Percentiles rank a stretch among this genome's conserved stretches.
These are phyloP conservation scores for Gryllus longicercus DNA, from an alignment of 2,888 invertebrate species.

Conservation along the genomic window DNA sequence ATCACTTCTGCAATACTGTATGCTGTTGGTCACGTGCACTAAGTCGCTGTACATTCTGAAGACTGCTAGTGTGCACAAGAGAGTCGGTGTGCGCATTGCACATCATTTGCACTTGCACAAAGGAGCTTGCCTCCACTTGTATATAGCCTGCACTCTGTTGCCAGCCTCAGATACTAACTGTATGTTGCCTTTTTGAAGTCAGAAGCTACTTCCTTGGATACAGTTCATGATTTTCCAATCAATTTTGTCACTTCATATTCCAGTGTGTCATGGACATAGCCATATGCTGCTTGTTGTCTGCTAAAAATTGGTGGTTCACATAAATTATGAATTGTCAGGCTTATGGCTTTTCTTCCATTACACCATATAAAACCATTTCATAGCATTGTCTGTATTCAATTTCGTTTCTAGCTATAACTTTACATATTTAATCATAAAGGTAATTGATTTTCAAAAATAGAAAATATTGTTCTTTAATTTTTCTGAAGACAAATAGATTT, in stretches of 20 bases:
- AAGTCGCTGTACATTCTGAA: constrained; percentile 5
- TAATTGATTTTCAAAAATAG: no score
- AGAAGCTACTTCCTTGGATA: not conserved
- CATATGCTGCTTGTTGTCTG: constrained; percentile 8
- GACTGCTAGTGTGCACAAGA: constrained; percentile 11
- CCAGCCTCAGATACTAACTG: not conserved
- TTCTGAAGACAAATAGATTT: no score
- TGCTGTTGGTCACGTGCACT: constrained; percentile 2
- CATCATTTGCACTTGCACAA: constrained; percentile 10
- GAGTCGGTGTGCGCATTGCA: not conserved
- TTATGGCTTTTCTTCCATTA: not conserved
- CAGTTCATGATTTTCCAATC: constrained; percentile 9
- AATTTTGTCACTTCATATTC: not conserved
- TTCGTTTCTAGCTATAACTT: not conserved
- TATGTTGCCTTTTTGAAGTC: not conserved
- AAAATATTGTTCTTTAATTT: no score
- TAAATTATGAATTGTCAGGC: not conserved
- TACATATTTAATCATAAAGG: no score
- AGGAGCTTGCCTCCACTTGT: not conserved
- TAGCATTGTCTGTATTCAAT: not conserved
- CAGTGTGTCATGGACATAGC: not conserved
- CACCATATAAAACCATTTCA: not conserved
- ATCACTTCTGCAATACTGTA: not conserved
- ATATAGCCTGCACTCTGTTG: constrained; percentile 11
- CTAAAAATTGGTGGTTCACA: not conserved